phyloP scores from a whole-genome alignment of 2,113 vertebrate species.

The Calypte anna region DNA sequence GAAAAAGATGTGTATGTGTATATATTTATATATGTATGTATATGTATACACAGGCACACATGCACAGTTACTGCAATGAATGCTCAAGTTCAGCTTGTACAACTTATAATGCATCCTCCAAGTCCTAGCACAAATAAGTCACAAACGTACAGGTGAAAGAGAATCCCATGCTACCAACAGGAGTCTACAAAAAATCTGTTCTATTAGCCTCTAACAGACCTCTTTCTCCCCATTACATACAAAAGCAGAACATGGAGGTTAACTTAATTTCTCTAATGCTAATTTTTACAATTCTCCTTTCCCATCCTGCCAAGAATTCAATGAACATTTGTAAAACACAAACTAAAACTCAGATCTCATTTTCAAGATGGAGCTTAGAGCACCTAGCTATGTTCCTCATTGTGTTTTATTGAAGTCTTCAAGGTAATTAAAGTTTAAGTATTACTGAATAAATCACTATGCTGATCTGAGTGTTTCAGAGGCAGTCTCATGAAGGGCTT shows the following conservation, averaged over 20 bases:
- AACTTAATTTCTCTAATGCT: neutral
- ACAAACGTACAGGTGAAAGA: neutral
- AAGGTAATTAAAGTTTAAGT: slow-evolving; percentile 1
- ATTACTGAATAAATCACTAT: slow-evolving; percentile 10
- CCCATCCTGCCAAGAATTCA: neutral
- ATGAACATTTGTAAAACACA: neutral
- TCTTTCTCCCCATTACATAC: neutral
- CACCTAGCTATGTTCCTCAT: neutral
- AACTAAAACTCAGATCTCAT: neutral
- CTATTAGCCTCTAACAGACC: neutral
- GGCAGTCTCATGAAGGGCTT: neutral
- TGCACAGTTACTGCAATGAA: neutral
- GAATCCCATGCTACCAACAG: neutral
- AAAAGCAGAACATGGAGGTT: neutral
- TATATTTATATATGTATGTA: too few species aligned
- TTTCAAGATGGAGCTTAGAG: neutral
- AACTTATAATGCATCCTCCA: neutral
- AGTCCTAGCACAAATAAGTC: neutral
- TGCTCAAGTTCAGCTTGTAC: neutral
- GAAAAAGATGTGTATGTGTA: neutral
- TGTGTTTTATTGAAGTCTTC: neutral
- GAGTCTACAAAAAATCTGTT: neutral
- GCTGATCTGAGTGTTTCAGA: neutral
- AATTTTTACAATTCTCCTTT: neutral
- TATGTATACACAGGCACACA: too few species aligned